Evolutionary conservation across 2,888 invertebrate genomes (phyloP), one percentile per base, ranked within the genome.

Genomic region (Cheilosia vernalis): DNA sequence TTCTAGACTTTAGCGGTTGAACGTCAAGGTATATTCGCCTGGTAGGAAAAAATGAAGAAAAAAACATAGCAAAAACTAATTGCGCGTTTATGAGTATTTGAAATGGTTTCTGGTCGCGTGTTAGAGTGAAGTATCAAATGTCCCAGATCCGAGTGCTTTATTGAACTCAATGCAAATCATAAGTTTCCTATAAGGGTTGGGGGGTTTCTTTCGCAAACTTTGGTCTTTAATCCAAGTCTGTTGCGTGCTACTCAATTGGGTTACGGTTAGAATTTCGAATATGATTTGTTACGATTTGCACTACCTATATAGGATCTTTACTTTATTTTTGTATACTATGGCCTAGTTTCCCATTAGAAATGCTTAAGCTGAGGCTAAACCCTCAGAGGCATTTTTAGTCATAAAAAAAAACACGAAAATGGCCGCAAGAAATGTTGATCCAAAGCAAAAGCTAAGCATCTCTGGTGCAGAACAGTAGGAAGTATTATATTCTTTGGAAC

Each of bases 151-250:
- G 27, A 27, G 7, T 27, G 15, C 27, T 44, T 21, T 33, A 58
- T 72, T 51, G 60, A 60, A 60, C 27, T 72, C 15, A 30, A 60
- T 60, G 58, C 60, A 60, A 60, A 60, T 51, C 51, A n/a, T n/a
- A 58, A 69, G 24, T 37, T 33, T 21, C 17, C 13, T 4, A 17
- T 0, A 19, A 1, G 47, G 47, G n/a, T 17, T 7, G 15, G n/a
- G 27, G 6, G 10, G 33, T 30, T 30, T 33, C 10, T 33, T 19
- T 37, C 56, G 21, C 56, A 7, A 37, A 58, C 37, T 33, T 17
- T 55, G 17, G 17, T n/a, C 9, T 47, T 47, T 47, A 19, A 47
- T 27, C n/a, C 15, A 53, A 6, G 30, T 55, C 17, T n/a, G 9
- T 55, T 30, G 55, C 55, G 55, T 55, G 55, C 7, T 55, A 7